These are phyloP conservation scores for Drosophila rufa DNA, from an alignment of 1,140 invertebrate genomes.

Conservation along the genomic window DNA sequence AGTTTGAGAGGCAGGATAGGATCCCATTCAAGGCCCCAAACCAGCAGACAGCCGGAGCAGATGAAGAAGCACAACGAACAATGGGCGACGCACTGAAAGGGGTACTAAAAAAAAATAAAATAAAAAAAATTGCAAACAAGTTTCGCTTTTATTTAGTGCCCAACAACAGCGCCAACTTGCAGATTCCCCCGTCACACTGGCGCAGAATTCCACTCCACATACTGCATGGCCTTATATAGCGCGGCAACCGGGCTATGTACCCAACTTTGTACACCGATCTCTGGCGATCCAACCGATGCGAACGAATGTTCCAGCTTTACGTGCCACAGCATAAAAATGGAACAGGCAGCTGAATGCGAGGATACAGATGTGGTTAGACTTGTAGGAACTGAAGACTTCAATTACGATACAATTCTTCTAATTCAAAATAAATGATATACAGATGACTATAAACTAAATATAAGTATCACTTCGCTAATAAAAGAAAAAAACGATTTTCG, in stretches of 20 bases:
- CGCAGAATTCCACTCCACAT: constrained; percentile 30
- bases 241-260: constrained; percentile 31
- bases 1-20: constrained; percentile 79
- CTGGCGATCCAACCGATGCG: constrained; percentile 37
- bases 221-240: constrained; percentile 45
- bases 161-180: constrained; percentile 68
- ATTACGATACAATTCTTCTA: neutral
- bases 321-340: constrained; percentile 81
- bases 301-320: constrained; percentile 57
- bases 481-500: no score
- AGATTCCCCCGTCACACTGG: constrained; percentile 57
- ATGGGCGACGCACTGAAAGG: constrained; percentile 32
- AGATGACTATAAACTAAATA: neutral
- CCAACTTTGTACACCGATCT: constrained; percentile 42
- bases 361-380: constrained; percentile 1
- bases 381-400: neutral
- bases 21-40: constrained; percentile 82
- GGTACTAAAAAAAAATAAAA: constrained; percentile 9
- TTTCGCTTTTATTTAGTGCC: constrained; percentile 83
- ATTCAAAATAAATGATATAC: neutral
- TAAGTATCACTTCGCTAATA: no score
- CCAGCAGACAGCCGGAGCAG: constrained; percentile 36
- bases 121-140: constrained; percentile 68
- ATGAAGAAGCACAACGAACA: constrained; percentile 24
- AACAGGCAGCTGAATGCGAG: constrained; percentile 47